These are phyloP conservation scores for Riptortus pedestris DNA, from an alignment of 1,140 invertebrate species.

Conservation along the genomic window DNA sequence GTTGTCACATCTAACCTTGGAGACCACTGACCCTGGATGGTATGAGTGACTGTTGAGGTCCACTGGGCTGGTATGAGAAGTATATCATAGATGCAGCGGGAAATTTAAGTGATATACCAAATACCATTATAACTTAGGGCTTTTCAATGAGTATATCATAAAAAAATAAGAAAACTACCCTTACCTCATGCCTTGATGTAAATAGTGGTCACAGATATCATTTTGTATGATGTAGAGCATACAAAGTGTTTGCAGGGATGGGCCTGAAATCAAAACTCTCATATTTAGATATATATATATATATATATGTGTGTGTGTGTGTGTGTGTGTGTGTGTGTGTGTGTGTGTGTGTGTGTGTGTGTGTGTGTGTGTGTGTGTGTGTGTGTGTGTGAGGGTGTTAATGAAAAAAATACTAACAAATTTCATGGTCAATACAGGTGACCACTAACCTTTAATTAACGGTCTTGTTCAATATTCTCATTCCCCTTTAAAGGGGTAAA, in stretches of 20 bases:
- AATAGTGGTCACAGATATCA: constrained; percentile 46
- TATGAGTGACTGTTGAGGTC: too few species aligned
- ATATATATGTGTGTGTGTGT: background rate
- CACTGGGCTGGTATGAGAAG: too few species aligned
- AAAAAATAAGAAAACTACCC: constrained; percentile 25
- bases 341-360: background rate
- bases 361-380: background rate
- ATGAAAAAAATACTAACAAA: background rate
- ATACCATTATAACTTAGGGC: too few species aligned
- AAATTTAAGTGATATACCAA: too few species aligned
- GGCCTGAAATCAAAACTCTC: constrained; percentile 39
- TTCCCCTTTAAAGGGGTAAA: background rate
- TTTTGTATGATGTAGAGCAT: constrained; percentile 51
- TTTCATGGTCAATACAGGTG: background rate
- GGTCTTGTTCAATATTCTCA: too few species aligned
- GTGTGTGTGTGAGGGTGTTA: too few species aligned
- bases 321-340: background rate
- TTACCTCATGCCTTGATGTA: constrained; percentile 54
- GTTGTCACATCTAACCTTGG: too few species aligned
- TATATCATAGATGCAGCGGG: too few species aligned
- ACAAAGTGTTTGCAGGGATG: constrained; percentile 56
- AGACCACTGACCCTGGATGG: too few species aligned
- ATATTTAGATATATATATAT: too few species aligned
- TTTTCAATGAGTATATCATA: background rate
- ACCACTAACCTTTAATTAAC: background rate